Base-by-base conservation (phyloP, 2,888 invertebrate genomes). In the Troides helena region DNA sequence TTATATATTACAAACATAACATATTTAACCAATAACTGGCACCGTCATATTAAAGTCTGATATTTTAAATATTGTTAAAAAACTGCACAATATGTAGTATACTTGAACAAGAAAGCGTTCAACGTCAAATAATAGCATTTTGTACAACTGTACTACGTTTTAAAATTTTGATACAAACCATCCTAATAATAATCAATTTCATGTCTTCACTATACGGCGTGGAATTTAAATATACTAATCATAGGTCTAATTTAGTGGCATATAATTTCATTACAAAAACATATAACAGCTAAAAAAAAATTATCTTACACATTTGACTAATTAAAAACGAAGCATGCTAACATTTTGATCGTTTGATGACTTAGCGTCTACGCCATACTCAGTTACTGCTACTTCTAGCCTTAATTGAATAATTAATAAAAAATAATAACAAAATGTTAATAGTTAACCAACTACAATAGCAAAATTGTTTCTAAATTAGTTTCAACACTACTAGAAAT, bases 311-410 rank as follows among this genome's bases (percentile, higher is more conserved):
- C 14, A 23, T 62, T 46, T 62, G 43, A 39, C 43, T 56, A 63
- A 63, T 63, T 56, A 56, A 8, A n/a, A 6, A 30, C 53, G n/a
- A 62, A 2, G 18, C 53, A n/a, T 53, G 53, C 63, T 5, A 18
- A n/a, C 56, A 30, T 36, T n/a, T 63, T 53, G n/a, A 53, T 14
- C 21, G 14, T 56, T 25, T 30, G 36, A 50, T 25, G 14, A 23
- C 46, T 50, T n/a, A n/a, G 18, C 18, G 25, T n/a, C 8, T n/a
- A n/a, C 14, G 46, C 18, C 46, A 25, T 25, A 46, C 25, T 23
- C 18, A 10, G 46, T 65, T 59, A 65, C 46, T 65, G 25, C 46
- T n/a, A 59, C 30, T 46, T 65, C 59, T 65, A 59, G 46, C 65
- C n/a, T n/a, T n/a, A 53, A 53, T 12, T 53, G 18, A 14, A n/a